These are phyloP conservation scores for Ophioninae sp. DNA, from an alignment of 2,888 invertebrate species.

Conservation along the genomic window DNA sequence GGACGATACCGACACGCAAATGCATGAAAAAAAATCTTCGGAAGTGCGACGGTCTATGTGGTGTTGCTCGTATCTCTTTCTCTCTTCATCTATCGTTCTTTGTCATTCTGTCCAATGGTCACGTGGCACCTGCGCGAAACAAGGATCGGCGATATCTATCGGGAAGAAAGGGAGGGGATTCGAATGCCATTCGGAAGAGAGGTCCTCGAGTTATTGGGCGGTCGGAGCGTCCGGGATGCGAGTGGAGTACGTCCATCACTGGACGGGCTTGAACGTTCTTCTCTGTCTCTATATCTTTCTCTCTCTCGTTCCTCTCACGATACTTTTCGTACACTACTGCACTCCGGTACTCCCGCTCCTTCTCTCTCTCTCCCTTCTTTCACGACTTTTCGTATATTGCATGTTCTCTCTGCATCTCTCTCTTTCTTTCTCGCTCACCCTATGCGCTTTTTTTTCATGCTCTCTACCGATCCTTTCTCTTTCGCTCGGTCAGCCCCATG, in stretches of 20 bases:
- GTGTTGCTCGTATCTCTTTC: conserved; percentile 3
- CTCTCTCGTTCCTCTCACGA: conserved; percentile 31
- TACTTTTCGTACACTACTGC: conserved; percentile 45
- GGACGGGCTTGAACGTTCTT: conserved; percentile 58
- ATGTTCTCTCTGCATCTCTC: conserved; percentile 36
- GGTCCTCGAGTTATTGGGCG: conserved; percentile 70
- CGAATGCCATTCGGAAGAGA: conserved; percentile 63
- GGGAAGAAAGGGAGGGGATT: conserved; percentile 28
- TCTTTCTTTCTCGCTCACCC: conserved; percentile 37
- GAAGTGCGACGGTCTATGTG: conserved; percentile 35
- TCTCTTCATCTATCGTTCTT: conserved; percentile 3
- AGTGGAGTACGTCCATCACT: conserved; percentile 76
- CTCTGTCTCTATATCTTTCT: conserved; percentile 18
- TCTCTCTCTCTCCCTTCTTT: conserved; percentile 44
- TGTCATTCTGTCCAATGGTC: conserved; percentile 11
- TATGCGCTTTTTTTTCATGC: conserved; percentile 23
- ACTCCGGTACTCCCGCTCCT: conserved; percentile 37
- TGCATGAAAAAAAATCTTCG: background rate
- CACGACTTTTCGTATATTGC: conserved; percentile 41
- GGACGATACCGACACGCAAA: conserved; percentile 21
- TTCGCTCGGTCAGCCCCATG: conserved; percentile 58
- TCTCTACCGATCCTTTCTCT: conserved; percentile 48
- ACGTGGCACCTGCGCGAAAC: conserved; percentile 59
- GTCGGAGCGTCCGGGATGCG: conserved; percentile 67
- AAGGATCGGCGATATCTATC: conserved; percentile 61